Base-by-base conservation (phyloP, 2,113 vertebrate genomes). In the Vireo altiloquus region DNA sequence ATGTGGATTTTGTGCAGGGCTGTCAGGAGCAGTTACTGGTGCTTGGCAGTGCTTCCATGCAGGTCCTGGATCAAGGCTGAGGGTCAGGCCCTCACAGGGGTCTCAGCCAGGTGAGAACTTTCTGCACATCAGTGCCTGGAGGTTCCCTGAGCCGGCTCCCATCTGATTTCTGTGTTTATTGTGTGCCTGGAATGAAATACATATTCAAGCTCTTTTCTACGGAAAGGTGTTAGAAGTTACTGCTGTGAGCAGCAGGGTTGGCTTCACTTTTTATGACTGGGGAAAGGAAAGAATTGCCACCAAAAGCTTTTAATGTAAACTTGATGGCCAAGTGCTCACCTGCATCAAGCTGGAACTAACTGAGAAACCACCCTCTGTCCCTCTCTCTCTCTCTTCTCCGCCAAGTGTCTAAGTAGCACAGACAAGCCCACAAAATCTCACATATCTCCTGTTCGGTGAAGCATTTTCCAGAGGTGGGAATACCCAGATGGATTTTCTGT, bases 1-100 rank as follows among this genome's bases (percentile, higher is more conserved):
- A 46, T 0, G 1, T 75, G 61, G 61, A 33, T 65, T 52, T 52
- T 0, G 6, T 53, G 52, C 1, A 22, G 68, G 31, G 65, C 47
- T 63, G 44, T 80, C 71, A 52, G 90, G 83, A 89, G 46, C 13
- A 2, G 46, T 60, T 91, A 37, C 49, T 64, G 87, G 42, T 59
- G 83, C 57, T 72, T 76, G 71, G 66, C 30, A 50, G 63, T 6
- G 0, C 49, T 63, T 59, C 77, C 25, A 7, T 7, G 54, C 71
- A 2, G 3, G 23, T 46, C 31, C 35, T 22, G 65, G 6, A 2
- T 64, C 53, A 72, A 78, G 31, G 40, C 72, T 77, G n/a, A 0
- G 0, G 69, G 39, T 78, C 56, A 54, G 60, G 25, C 27, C 50
- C 70, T 84, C 0, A 2, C 39, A n/a, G 37, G 40, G 49, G 25